Evolutionary conservation across 2,113 vertebrate genomes (phyloP).

Genomic region (Vireo altiloquus): DNA sequence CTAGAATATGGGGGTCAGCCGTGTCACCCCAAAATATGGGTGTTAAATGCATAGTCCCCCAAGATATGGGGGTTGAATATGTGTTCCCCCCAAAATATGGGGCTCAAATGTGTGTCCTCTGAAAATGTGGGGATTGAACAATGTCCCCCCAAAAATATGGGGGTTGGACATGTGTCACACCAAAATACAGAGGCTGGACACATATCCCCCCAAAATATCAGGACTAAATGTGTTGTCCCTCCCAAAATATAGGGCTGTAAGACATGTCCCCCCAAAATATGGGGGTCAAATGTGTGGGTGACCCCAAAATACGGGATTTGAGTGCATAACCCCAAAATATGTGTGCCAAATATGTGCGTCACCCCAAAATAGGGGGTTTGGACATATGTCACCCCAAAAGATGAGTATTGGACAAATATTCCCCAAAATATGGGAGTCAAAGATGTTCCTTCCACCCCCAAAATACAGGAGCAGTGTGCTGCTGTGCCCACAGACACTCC

Average conservation of each 20-base stretch:
- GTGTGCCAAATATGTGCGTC: background rate
- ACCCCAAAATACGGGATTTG: background rate
- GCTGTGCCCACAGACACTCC: background rate
- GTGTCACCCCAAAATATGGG: background rate
- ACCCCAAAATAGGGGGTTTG: background rate
- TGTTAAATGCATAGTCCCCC: background rate
- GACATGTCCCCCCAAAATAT: background rate
- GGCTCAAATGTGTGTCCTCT: too few relatives aligned
- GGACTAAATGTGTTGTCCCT: background rate
- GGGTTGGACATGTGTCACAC: background rate
- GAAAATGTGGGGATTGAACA: background rate
- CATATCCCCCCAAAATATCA: background rate
- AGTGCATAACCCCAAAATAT: too few relatives aligned
- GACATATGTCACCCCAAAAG: background rate
- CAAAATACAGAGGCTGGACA: background rate
- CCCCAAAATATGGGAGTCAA: background rate
- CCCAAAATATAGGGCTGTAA: background rate
- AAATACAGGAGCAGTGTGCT: background rate
- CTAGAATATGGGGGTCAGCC: background rate
- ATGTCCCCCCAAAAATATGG: fast-evolving
- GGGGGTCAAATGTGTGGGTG: background rate
- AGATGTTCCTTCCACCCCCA: too few relatives aligned
- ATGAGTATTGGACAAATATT: background rate
- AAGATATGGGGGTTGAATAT: background rate
- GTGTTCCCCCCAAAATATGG: fast-evolving